phyloP scores from a whole-genome alignment of 37 sponge, comb jelly and placozoan genomes.

The Aphrocallistes beatrix region DNA sequence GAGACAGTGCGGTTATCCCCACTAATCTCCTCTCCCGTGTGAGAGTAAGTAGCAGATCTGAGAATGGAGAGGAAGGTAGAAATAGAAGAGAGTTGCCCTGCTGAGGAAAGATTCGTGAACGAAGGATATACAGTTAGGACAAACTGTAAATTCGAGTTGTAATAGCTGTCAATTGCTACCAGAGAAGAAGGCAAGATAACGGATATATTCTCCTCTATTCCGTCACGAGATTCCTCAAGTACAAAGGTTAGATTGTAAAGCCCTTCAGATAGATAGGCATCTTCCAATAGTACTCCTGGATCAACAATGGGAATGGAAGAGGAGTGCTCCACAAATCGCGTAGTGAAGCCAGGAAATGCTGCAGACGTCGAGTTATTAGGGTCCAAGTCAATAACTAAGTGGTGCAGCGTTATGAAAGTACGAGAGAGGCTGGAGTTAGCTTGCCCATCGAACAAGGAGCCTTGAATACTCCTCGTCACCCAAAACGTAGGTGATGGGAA shows the following conservation, averaged over 20 bases:
- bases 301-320: conserved; percentile 45
- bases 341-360: conserved; percentile 25
- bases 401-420: conserved; percentile 49
- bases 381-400: conserved; percentile 72
- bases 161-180: background rate
- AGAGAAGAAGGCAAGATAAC: conserved; percentile 13
- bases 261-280: conserved; percentile 21
- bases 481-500: conserved; percentile 37
- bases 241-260: conserved; percentile 39
- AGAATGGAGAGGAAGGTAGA: conserved; percentile 36
- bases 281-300: conserved; percentile 40
- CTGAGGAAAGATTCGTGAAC: background rate
- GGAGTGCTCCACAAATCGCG: conserved; percentile 40
- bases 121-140: conserved; percentile 8
- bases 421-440: conserved; percentile 33
- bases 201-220: conserved; percentile 35
- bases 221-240: conserved; percentile 29
- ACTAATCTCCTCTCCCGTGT: conserved; percentile 60
- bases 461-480: conserved; percentile 23
- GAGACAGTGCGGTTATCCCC: conserved; percentile 36
- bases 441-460: conserved; percentile 48
- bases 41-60: conserved; percentile 56
- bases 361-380: conserved; percentile 34
- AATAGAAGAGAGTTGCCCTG: conserved; percentile 26
- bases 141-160: background rate